These are phyloP conservation scores for Tokudaia tokunoshimensis DNA, from an alignment of 2,797 vertebrate genomes.

Conservation along the genomic window DNA sequence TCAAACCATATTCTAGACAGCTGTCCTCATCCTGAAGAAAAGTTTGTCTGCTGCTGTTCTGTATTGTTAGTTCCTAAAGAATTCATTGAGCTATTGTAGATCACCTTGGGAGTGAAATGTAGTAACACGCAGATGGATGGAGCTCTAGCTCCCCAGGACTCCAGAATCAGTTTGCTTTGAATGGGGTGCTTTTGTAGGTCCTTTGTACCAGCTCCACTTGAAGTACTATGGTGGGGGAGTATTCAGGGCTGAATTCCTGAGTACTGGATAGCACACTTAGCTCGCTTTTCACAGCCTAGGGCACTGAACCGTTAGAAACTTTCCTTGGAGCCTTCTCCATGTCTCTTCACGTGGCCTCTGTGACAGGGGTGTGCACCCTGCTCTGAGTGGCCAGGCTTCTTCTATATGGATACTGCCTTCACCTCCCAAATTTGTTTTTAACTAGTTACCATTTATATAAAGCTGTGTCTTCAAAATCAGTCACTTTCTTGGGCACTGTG, in stretches of 20 bases:
- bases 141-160: neutral
- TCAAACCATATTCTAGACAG: neutral
- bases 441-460: neutral
- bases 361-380: neutral
- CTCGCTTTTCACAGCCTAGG: neutral
- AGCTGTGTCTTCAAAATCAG: neutral
- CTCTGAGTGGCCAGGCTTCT: neutral
- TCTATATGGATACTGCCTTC: neutral
- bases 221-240: neutral
- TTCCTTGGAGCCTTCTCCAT: neutral
- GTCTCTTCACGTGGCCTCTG: neutral
- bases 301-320: neutral
- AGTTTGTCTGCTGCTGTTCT: neutral
- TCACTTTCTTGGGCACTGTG: neutral
- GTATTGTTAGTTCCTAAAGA: neutral
- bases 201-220: neutral
- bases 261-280: neutral
- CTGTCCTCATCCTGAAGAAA: neutral
- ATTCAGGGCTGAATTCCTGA: slow-evolving; percentile 9
- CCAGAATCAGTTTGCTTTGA: slow-evolving; percentile 10
- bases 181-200: slow-evolving; percentile 1
- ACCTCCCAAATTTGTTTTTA: neutral
- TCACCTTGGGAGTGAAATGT: neutral
- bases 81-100: neutral
- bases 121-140: neutral